Conservation (phyloP, 30 jellyfish, hydroid and myxozoan species). For the Hydra vulgaris region DNA sequence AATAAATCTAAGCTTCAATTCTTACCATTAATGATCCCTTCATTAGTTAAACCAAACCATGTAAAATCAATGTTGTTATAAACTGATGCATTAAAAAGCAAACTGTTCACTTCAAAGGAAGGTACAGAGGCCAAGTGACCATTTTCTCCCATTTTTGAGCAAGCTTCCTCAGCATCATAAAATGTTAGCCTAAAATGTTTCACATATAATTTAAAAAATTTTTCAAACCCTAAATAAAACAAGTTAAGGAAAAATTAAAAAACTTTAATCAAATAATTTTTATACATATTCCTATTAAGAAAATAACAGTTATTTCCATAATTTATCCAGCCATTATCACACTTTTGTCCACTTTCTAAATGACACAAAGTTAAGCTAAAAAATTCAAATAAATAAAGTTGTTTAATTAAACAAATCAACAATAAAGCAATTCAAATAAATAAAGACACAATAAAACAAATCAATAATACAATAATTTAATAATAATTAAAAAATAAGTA, state of each 20-base stretch:
- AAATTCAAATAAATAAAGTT: background rate
- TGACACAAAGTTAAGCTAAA: too few relatives aligned
- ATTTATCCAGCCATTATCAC: conserved; percentile 85
- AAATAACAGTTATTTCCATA: conserved; percentile 62
- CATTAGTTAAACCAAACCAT: conserved; percentile 90
- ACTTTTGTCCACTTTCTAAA: conserved; percentile 55
- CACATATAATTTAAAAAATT: background rate
- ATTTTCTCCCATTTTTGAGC: conserved; percentile 24
- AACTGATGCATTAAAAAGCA: conserved; percentile 38
- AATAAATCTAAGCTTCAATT: background rate
- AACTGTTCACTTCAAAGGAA: conserved; percentile 53
- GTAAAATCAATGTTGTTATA: conserved; percentile 31
- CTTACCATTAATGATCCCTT: conserved; percentile 57
- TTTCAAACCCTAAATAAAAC: background rate
- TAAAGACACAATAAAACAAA: too few relatives aligned
- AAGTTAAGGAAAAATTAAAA: too few relatives aligned
- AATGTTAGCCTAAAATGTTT: conserved; percentile 47
- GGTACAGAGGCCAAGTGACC: conserved; percentile 51
- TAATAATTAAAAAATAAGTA: too few relatives aligned
- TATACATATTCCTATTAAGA: conserved; percentile 23
- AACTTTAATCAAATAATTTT: background rate
- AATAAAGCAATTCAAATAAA: background rate
- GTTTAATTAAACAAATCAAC: background rate
- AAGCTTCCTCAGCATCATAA: conserved; percentile 47
- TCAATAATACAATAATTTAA: too few relatives aligned